Conservation (phyloP, 1,140 invertebrate genomes). For the Ladona fulva region DNA sequence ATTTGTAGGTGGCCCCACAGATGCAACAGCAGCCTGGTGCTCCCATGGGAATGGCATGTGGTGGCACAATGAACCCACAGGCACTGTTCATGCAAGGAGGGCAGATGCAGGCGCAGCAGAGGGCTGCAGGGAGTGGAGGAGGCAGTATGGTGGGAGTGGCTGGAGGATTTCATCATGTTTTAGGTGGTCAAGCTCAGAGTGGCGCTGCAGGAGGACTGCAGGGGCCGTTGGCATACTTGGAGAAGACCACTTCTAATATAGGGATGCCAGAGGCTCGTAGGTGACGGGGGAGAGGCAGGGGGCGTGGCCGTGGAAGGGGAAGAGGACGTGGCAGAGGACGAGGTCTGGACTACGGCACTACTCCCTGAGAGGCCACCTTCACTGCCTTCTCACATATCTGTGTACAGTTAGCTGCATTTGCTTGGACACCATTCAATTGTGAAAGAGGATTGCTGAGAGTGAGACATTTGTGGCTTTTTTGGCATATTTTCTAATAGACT, state of each 20-base stretch:
- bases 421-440: too few relatives aligned
- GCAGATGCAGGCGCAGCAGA: not conserved
- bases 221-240: constrained; percentile 64
- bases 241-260: constrained; percentile 75
- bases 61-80: not conserved
- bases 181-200: not conserved
- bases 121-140: not conserved
- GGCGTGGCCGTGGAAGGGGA: constrained; percentile 54
- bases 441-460: too few relatives aligned
- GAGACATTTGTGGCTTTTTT: too few relatives aligned
- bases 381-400: too few relatives aligned
- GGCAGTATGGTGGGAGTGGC: not conserved
- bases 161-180: not conserved
- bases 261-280: constrained; percentile 60
- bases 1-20: not conserved
- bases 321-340: constrained; percentile 43
- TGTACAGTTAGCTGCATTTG: too few relatives aligned
- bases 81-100: not conserved
- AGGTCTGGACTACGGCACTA: not conserved
- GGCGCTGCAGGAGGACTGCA: constrained; percentile 37
- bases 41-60: not conserved
- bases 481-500: too few relatives aligned
- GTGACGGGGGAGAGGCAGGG: constrained; percentile 62
- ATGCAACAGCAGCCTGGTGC: not conserved
- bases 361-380: constrained; percentile 25